These are phyloP conservation scores for Megastigmus dorsalis DNA, from an alignment of 2,888 invertebrate species.

Conservation along the genomic window DNA sequence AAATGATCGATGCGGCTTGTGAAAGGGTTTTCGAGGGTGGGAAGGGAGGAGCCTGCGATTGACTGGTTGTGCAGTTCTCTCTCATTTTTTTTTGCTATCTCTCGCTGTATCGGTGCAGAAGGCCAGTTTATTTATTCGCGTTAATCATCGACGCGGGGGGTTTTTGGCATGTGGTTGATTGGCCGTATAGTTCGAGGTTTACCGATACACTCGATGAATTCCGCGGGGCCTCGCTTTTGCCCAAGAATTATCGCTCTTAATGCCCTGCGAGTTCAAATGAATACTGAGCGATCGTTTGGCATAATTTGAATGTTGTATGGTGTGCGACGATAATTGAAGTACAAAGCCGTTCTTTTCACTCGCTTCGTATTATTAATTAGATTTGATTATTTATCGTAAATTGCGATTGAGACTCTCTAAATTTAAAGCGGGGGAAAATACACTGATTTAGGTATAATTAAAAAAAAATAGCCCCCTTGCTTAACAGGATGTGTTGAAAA, in stretches of 20 bases:
- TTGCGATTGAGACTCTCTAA: too few relatives aligned
- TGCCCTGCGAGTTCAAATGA: background rate
- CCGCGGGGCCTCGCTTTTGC: background rate
- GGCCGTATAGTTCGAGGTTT: background rate
- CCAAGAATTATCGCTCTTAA: slow-evolving; percentile 4
- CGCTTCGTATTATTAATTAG: too few relatives aligned
- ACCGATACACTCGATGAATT: background rate
- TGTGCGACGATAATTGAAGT: too few relatives aligned
- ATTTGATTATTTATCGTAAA: too few relatives aligned
- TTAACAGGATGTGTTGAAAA: too few relatives aligned
- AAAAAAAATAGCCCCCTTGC: too few relatives aligned
- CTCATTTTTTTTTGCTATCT: slow-evolving; percentile 13
- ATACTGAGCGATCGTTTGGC: background rate
- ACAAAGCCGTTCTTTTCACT: too few relatives aligned
- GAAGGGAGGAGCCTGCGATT: background rate
- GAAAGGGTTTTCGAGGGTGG: too few relatives aligned
- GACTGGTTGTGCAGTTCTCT: too few relatives aligned
- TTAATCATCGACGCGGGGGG: background rate
- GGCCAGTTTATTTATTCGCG: slow-evolving; percentile 4
- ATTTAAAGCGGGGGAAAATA: too few relatives aligned
- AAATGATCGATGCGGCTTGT: background rate
- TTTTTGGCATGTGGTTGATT: slow-evolving; percentile 4
- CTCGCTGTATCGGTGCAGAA: too few relatives aligned
- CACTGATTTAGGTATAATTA: too few relatives aligned
- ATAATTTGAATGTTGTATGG: background rate